Percentiles rank a stretch among this genome's conserved stretches.
phyloP scores from a whole-genome alignment of 2,797 vertebrate genomes.

The Sardinella longiceps region DNA sequence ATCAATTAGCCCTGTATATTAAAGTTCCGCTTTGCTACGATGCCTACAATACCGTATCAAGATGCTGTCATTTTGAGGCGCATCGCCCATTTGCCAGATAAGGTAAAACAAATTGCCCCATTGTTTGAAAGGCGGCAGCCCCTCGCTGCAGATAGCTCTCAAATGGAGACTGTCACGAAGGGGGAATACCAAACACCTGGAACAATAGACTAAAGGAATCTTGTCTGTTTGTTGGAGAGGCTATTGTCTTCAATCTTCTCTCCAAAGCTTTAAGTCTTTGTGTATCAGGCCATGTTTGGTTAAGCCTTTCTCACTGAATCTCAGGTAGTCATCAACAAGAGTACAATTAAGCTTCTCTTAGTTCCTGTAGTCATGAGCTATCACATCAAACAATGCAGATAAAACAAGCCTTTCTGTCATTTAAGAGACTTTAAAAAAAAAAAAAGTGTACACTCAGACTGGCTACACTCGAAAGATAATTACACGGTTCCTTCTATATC shows the following conservation, averaged over 20 bases:
- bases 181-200: conserved; percentile 43
- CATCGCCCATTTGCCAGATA: conserved; percentile 57
- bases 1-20: conserved; percentile 60
- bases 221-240: conserved; percentile 26
- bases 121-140: conserved; percentile 53
- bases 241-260: conserved; percentile 17
- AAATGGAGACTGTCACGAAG: conserved; percentile 54
- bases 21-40: conserved; percentile 56
- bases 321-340: conserved; percentile 16
- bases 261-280: neutral
- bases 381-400: neutral
- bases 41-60: conserved; percentile 44
- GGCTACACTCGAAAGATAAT: neutral
- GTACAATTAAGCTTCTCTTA: neutral
- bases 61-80: conserved; percentile 55
- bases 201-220: conserved; percentile 56
- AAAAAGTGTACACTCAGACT: neutral
- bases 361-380: neutral
- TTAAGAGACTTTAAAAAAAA: neutral
- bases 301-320: neutral
- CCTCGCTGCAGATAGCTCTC: conserved; percentile 51
- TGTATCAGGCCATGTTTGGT: neutral
- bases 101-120: conserved; percentile 57
- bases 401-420: neutral
- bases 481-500: neutral